phyloP scores from a whole-genome alignment of 2,113 vertebrate genomes.

The Nipponia nippon region DNA sequence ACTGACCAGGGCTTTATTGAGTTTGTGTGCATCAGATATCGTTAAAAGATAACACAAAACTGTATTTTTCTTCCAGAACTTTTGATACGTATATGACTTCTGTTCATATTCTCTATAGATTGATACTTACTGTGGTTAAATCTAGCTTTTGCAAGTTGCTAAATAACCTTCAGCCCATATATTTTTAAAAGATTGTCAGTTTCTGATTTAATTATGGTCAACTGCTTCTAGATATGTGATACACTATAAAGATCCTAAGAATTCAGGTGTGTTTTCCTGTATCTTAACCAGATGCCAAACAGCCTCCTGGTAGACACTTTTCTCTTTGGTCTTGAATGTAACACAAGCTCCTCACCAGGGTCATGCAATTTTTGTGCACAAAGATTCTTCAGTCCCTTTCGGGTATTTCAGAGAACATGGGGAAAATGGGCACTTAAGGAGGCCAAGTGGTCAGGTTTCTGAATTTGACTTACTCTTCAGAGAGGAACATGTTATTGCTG shows the following conservation, averaged over 20 bases:
- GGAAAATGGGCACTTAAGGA: background rate
- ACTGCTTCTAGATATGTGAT: background rate
- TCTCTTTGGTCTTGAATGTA: background rate
- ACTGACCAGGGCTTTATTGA: background rate
- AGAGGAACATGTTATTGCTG: background rate
- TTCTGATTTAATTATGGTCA: background rate
- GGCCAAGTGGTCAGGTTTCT: background rate
- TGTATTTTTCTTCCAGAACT: background rate
- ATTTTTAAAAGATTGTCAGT: background rate
- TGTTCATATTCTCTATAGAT: background rate
- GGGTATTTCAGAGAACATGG: background rate
- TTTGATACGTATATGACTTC: background rate
- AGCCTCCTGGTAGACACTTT: background rate
- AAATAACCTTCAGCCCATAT: rapidly evolving
- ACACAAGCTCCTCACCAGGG: background rate
- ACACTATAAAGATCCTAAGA: background rate
- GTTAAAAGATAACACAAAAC: background rate
- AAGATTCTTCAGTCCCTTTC: background rate
- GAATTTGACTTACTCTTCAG: background rate
- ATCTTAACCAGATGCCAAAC: background rate
- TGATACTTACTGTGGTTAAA: background rate
- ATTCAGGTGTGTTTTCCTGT: background rate
- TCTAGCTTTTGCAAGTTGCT: background rate
- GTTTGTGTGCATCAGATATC: background rate
- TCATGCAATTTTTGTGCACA: background rate